Base-by-base conservation (phyloP, 1,140 invertebrate genomes). In the Bombus sibiricus region DNA sequence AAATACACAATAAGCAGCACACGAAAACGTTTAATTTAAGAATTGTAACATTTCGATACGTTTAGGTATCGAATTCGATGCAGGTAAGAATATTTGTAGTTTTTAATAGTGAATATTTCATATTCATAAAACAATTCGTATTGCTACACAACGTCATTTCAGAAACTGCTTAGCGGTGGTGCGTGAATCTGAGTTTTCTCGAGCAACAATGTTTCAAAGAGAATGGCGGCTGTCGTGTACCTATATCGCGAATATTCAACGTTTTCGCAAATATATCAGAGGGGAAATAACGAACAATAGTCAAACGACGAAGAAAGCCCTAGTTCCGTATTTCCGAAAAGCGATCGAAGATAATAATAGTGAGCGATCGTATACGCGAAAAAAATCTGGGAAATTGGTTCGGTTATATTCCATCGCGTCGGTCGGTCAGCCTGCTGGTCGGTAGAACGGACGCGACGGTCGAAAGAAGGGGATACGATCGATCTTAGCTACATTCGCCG, bases 381-480 rank as follows among this genome's bases (percentile, higher is more conserved):
- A 28, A 57, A 43, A 25, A 28, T 37, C 68, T 25, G 15, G 34
- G 18, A 28, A 32, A 75, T 64, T 62, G n/a, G 53, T 53, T 34
- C 39, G 68, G 28, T 57, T 47, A 32, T 75, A n/a, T n/a, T 41
- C 5, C 13, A 15, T 39, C 59, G 47, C 18, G 22, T 57, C n/a
- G 80, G 53, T 43, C 71, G 41, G 62, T 57, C 37, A 43, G 66
- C n/a, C 66, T 47, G 22, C 39, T 39, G 72, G 81, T 64, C 81
- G 71, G 71, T 76, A 34, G 57, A 28, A n/a, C 12, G 79, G 47
- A n/a, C 34, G 15, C 25, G 28, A 37, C 41, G 80, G 81, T 77
- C 34, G 59, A 73, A 85, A 73, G 83, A 73, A 81, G 83, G 79
- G 83, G 78, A n/a, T 64, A 66, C 78, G 78, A 85, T 85, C 83